Evolutionary conservation across 2,888 invertebrate species (phyloP), one percentile per base, ranked within the genome.

Genomic region (Sarcophaga rosellei): DNA sequence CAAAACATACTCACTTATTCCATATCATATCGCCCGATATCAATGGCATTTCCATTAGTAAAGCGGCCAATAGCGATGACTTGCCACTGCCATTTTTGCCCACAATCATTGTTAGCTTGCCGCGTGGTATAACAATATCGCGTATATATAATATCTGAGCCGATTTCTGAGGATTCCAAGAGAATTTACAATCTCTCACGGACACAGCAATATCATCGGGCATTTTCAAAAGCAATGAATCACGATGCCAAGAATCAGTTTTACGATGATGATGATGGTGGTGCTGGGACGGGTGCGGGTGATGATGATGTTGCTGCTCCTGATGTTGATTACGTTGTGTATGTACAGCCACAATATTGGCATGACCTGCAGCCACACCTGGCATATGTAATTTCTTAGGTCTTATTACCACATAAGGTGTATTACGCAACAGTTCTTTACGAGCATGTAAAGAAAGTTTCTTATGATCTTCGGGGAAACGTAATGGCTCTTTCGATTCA

Each of bases 31-130:
- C 94, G 21, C 97, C 97, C 76, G 94, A 93, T 59, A 95, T 93
- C 73, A 94, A 94, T 74, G 95, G 95, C 95, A 97, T 97, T 93
- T 98, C 97, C 78, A 97, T 97, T 4, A 97, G 94, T 62, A 97
- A 92, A 0, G 97, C 97, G 17, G 95, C 95, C 1, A 98, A 92
- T 65, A 98, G 93, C 3, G 97, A 97, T 0, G 96, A 95, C 91
- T 98, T 98, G 3, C 98, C 98, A 84, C 96, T 95, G 11, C 97
- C 97, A 74, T 96, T 96, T 88, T 95, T 94, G 0, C 98, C 98
- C 25, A 97, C 96, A 5, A 98, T 95, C 90, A 96, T 94, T 17
- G 96, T 96, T 62, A 96, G 91, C 91, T 95, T 95, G 45, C 96
- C 91, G 74, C 91, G 93, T 20, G 94, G 94, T 84, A 94, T 93